Base-by-base conservation (phyloP, 2,888 invertebrate species). In the Onchidella celtica region DNA sequence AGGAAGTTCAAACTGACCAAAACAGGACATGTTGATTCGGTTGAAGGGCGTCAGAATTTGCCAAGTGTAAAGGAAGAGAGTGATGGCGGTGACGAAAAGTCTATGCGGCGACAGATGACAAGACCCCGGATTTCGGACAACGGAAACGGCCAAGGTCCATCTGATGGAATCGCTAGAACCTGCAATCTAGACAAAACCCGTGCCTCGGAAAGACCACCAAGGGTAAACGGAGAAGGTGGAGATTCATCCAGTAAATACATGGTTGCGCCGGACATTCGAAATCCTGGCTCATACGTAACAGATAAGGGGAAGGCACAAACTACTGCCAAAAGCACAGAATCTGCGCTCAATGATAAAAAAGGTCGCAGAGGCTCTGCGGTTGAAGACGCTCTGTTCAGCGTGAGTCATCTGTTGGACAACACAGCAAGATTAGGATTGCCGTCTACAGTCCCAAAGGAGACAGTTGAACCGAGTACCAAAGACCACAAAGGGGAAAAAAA, bases 1-100 rank as follows among this genome's bases (percentile, higher is more conserved):
- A 61, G 29, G 29, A 72, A 65, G 27, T 34, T 34, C 4, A 63
- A 47, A 34, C 34, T 79, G 6, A 72, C 79, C 17, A 72, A 79
- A 65, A 3, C n/a, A 29, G 17, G 34, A 6, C 61, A 79, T 4
- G 47, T 61, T 14, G 66, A 73, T 4, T 65, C 61, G 21, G 17
- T 47, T 6, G 65, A 73, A 9, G 73, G 57, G 14, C 29, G 55
- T 11, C 55, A 69, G 0, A 29, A 34, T 24, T 55, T 79, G 29
- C 72, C 79, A 0, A 72, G 40, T n/a, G 79, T 79, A 21, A 65
- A 72, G 55, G 79, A 79, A n/a, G 79, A 73, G 27, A 66, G 21
- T 2, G 17, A 21, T 11, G 24, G 40, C 36, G 29, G 17, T 34
- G 63, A 76, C 21, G 29, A 29, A 0, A 11, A 14, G 21, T 0